These are phyloP conservation scores for Aethina tumida DNA, from an alignment of 1,140 invertebrate species.

Conservation along the genomic window DNA sequence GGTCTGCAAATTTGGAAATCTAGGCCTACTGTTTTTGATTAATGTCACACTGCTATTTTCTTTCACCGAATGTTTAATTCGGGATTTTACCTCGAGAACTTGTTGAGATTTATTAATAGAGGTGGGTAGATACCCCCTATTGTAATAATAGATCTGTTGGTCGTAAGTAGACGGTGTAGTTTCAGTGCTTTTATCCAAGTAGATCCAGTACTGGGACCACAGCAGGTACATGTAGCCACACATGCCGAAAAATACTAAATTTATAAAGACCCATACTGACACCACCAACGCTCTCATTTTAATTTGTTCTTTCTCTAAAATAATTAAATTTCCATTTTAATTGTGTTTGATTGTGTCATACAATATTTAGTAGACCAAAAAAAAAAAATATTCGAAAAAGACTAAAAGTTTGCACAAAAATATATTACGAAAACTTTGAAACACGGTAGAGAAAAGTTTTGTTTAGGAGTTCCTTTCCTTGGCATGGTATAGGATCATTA, in stretches of 20 bases:
- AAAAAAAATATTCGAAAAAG: no score
- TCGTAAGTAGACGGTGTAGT: constrained; percentile 33
- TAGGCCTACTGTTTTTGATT: constrained; percentile 39
- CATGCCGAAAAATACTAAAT: constrained; percentile 58
- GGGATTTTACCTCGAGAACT: constrained; percentile 18
- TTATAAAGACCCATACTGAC: constrained; percentile 59
- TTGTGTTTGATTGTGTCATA: no score
- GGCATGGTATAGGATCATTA: no score
- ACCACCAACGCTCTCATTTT: constrained; percentile 52
- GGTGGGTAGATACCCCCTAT: constrained; percentile 28
- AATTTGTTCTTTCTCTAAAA: constrained; percentile 8
- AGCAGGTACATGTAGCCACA: constrained; percentile 59
- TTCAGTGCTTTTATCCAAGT: constrained; percentile 40
- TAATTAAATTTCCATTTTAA: constrained; percentile 6
- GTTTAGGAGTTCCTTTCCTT: no score
- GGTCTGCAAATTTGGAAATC: constrained; percentile 45
- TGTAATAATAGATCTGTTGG: constrained; percentile 34
- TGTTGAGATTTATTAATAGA: constrained; percentile 2
- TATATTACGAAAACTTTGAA: no score
- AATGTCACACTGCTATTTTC: constrained; percentile 30
- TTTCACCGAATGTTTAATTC: constrained; percentile 30
- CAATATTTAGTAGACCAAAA: no score
- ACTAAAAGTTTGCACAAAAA: no score
- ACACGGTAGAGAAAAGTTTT: no score
- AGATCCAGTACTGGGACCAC: constrained; percentile 60